phyloP scores from a whole-genome alignment of 2,113 vertebrate species.

The Gambusia holbrooki region DNA sequence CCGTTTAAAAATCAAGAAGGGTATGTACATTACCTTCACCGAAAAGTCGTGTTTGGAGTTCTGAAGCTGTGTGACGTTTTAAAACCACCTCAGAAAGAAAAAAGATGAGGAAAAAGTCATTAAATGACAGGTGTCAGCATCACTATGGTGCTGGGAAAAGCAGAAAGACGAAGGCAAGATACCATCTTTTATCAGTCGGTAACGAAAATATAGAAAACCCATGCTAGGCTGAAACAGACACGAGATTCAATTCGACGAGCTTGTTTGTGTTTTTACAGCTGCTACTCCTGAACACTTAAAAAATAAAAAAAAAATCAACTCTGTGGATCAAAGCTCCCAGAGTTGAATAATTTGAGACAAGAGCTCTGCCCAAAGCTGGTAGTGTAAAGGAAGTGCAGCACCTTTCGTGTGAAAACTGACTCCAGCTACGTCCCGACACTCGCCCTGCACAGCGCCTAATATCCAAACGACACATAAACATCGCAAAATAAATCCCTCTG shows the following conservation, averaged over 20 bases:
- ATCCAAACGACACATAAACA: not conserved
- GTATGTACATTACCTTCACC: slow-evolving; percentile 50
- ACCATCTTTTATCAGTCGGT: slow-evolving; percentile 6
- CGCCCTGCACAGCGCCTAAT: not conserved
- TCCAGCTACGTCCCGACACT: not conserved
- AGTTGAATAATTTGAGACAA: not conserved
- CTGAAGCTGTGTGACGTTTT: slow-evolving; percentile 30
- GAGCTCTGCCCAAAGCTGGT: slow-evolving; percentile 8
- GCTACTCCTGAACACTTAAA: slow-evolving; percentile 29
- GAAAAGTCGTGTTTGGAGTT: slow-evolving; percentile 28
- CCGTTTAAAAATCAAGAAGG: slow-evolving; percentile 36
- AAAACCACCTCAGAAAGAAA: slow-evolving; percentile 32
- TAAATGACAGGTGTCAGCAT: not conserved
- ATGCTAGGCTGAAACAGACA: slow-evolving; percentile 45
- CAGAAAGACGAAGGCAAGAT: slow-evolving; percentile 9
- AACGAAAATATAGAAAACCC: slow-evolving; percentile 49
- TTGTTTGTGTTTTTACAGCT: slow-evolving; percentile 11
- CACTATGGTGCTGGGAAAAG: slow-evolving; percentile 13
- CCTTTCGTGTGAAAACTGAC: slow-evolving; percentile 10
- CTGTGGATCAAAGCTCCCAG: not conserved
- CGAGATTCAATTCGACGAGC: slow-evolving; percentile 48
- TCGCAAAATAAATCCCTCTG: not conserved
- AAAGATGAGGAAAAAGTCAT: not conserved
- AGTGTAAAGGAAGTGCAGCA: slow-evolving; percentile 36
- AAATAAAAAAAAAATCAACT: not conserved